Conservation (phyloP, 2,113 vertebrate genomes). For the Cygnus buccinator region DNA sequence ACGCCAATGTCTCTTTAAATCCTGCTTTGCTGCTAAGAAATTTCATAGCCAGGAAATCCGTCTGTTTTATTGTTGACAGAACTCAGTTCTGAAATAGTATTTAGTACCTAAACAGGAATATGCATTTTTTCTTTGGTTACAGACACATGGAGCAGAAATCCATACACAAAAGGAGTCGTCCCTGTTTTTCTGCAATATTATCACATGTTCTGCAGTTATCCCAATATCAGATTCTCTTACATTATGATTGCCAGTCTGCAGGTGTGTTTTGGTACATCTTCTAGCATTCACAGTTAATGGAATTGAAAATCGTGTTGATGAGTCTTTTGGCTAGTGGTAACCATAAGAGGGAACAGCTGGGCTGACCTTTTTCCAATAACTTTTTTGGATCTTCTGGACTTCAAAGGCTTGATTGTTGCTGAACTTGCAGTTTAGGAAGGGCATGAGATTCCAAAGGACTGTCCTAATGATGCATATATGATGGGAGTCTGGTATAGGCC, state of each 20-base stretch:
- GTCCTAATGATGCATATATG: background rate
- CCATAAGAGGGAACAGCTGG: background rate
- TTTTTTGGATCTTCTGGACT: background rate
- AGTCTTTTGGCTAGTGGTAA: background rate
- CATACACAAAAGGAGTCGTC: background rate
- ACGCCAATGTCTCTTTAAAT: slow-evolving; percentile 35
- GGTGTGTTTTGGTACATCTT: background rate
- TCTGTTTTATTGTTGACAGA: slow-evolving; percentile 2
- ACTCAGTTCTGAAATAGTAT: slow-evolving; percentile 2
- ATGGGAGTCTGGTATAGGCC: background rate
- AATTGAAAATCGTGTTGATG: background rate
- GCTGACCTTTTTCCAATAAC: background rate
- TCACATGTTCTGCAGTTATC: background rate
- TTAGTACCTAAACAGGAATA: background rate
- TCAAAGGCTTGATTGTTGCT: background rate
- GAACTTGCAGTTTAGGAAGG: background rate
- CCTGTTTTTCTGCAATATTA: background rate
- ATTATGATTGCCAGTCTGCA: background rate
- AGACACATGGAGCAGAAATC: background rate
- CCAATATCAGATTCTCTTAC: background rate
- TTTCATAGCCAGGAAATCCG: background rate
- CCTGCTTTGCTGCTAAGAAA: slow-evolving; percentile 11
- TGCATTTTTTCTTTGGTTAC: background rate
- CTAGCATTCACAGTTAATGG: background rate
- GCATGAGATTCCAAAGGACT: background rate